Conservation (phyloP, 1,140 invertebrate species). For the Listronotus oregonensis region DNA sequence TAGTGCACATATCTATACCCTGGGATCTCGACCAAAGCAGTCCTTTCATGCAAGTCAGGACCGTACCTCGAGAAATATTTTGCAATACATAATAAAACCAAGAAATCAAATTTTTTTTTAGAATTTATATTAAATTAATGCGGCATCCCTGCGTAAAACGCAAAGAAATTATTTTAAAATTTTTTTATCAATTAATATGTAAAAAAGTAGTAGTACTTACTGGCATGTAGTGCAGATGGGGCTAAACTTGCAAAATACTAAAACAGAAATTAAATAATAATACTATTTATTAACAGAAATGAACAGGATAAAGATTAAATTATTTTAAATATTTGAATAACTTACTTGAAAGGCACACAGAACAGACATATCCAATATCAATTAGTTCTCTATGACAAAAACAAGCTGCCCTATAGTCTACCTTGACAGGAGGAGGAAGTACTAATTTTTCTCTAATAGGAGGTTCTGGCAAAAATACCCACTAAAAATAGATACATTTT, state of each 20-base stretch:
- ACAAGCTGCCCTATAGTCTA: conserved; percentile 95
- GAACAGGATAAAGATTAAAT: no score
- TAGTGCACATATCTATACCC: no score
- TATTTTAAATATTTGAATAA: conserved; percentile 22
- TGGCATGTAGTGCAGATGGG: conserved; percentile 97
- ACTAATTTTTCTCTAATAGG: conserved; percentile 80
- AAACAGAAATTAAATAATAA: conserved; percentile 36
- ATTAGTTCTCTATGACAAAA: conserved; percentile 97
- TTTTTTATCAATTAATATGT: no score
- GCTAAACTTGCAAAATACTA: conserved; percentile 96
- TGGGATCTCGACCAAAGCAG: no score
- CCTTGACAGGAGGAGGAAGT: conserved; percentile 85
- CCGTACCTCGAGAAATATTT: no score
- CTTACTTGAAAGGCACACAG: conserved; percentile 94
- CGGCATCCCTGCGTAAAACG: no score
- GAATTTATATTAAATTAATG: no score
- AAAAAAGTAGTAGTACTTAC: conserved; percentile 65
- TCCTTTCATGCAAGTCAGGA: no score
- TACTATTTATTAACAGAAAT: no score
- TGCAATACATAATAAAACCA: no score
- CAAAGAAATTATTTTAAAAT: no score
- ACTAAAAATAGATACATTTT: conserved; percentile 71
- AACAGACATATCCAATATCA: conserved; percentile 96
- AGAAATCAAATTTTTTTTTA: no score
- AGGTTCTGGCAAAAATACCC: conserved; percentile 91